These are phyloP conservation scores for Drosophila gaucha DNA, from an alignment of 2,888 invertebrate species.

Conservation along the genomic window DNA sequence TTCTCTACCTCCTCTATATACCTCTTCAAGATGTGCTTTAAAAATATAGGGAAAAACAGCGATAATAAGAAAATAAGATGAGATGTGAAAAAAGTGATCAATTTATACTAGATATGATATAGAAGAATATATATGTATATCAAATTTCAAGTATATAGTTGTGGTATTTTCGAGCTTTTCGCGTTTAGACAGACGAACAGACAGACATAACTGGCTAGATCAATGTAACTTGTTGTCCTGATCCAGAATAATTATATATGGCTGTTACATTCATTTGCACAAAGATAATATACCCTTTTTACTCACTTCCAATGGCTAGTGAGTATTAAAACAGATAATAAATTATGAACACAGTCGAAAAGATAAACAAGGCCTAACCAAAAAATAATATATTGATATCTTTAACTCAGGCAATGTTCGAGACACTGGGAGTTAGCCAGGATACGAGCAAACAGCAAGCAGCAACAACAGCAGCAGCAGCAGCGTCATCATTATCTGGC, in stretches of 20 bases:
- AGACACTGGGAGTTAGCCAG: slow-evolving; percentile 10
- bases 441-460: slow-evolving; percentile 21
- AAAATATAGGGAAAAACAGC: not conserved
- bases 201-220: no score
- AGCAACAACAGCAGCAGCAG: slow-evolving; percentile 17
- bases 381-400: slow-evolving; percentile 58
- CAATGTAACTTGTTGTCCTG: no score
- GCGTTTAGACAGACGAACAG: no score
- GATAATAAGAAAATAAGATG: not conserved
- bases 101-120: not conserved
- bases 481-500: slow-evolving; percentile 81
- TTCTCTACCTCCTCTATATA: no score
- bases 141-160: not conserved
- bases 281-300: not conserved
- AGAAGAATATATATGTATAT: not conserved
- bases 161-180: not conserved
- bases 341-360: slow-evolving; percentile 27
- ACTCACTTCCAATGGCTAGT: not conserved
- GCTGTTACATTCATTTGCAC: not conserved
- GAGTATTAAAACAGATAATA: slow-evolving; percentile 32
- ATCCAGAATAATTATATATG: no score
- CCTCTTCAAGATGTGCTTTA: not conserved
- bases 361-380: slow-evolving; percentile 47
- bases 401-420: no score
- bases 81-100: not conserved